Base-by-base conservation (phyloP, 2,888 invertebrate species). In the Onchidella celtica region DNA sequence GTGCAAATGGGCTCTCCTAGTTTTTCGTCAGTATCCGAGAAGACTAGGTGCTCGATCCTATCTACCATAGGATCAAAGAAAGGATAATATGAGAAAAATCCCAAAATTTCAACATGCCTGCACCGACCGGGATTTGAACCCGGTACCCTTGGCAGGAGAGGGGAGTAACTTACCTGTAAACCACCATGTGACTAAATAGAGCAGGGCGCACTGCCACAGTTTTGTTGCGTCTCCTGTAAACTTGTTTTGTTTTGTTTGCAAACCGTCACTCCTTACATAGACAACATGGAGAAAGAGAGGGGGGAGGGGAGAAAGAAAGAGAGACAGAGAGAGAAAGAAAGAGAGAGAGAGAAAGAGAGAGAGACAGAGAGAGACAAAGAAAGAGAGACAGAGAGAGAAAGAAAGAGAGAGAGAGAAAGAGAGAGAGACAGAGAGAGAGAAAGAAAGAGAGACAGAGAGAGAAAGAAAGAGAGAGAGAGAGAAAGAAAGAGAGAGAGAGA, bases 321-420 rank as follows among this genome's bases (percentile, higher is more conserved):
- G 65, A 65, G 65, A 47, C 40, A 38, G 55, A 70, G 47, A 55
- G 55, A 55, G 55, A 70, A 47, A 70, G 55, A 47, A 47, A 65
- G 66, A 65, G 76, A 65, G 66, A 65, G 76, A 65, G 66, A 65
- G 65, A 65, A 27, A 32, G 65, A 40, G 59, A 47, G 29, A n/a
- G 59, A 32, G 47, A 65, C 29, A 66, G 68, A 68, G 40, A 63
- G 27, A 57, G 2, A 24, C n/a, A 68, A 59, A 68, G 55, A 68
- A 36, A 68, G 68, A 57, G 27, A 59, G 68, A 55, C 55, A 36
- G 32, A 57, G 36, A 2, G 55, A 29, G 40, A 36, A 21, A 17
- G 14, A 2, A 65, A 14, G 32, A 3, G 34, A 0, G 47, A 65
- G 21, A 2, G 65, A 24, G 38, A 17, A 17, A 40, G 21, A 24